These are phyloP conservation scores for Heliconius congener DNA, from an alignment of 1,140 invertebrate genomes.

Conservation along the genomic window DNA sequence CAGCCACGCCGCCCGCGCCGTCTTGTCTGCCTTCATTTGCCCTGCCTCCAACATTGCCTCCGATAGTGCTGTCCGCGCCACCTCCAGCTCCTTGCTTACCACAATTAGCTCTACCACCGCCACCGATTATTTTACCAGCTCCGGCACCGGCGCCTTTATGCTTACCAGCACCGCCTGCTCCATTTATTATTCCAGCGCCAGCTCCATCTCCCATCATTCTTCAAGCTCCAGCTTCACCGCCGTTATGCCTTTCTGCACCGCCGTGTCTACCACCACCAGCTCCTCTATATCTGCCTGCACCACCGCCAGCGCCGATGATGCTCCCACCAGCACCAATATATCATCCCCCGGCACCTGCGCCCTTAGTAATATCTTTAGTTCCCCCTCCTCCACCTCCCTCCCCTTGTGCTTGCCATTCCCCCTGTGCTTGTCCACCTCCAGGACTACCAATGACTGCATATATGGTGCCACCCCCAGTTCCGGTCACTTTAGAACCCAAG, in stretches of 20 bases:
- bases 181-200: constrained; percentile 26
- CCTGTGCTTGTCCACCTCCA: constrained; percentile 47
- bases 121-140: constrained; percentile 39
- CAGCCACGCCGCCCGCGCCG: constrained; percentile 46
- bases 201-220: constrained; percentile 38
- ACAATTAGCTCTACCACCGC: constrained; percentile 34
- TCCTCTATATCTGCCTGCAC: constrained; percentile 38
- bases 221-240: constrained; percentile 29
- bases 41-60: constrained; percentile 37
- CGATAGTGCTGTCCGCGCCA: constrained; percentile 44
- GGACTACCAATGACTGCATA: constrained; percentile 63
- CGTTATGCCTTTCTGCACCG: constrained; percentile 34
- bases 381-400: constrained; percentile 48
- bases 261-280: constrained; percentile 32
- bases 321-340: constrained; percentile 30
- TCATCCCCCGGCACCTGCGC: constrained; percentile 40
- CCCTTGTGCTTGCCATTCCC: constrained; percentile 39
- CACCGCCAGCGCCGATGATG: constrained; percentile 38
- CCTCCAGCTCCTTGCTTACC: constrained; percentile 35
- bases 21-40: constrained; percentile 37
- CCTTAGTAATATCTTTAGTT: constrained; percentile 58
- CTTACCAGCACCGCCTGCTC: constrained; percentile 35
- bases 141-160: constrained; percentile 36
- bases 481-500: constrained; percentile 63
- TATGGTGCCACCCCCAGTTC: constrained; percentile 62